These are phyloP conservation scores for Pollicipes pollicipes DNA, from an alignment of 1,140 invertebrate species.

Conservation along the genomic window DNA sequence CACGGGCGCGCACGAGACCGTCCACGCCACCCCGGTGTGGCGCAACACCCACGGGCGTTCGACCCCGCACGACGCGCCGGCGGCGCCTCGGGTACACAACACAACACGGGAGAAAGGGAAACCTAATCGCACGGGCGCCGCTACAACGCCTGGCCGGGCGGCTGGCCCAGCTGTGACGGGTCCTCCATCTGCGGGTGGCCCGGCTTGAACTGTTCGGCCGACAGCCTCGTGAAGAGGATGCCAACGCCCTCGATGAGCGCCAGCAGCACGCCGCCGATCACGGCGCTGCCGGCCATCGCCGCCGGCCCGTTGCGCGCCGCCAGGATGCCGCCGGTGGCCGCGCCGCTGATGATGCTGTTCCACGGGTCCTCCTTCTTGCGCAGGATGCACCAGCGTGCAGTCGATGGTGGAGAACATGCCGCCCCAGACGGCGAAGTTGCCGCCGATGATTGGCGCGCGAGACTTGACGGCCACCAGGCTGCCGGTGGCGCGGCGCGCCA, in stretches of 20 bases:
- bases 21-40: too few relatives aligned
- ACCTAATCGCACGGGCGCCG: too few relatives aligned
- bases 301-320: conserved; percentile 74
- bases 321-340: conserved; percentile 81
- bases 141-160: conserved; percentile 13
- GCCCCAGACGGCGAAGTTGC: conserved; percentile 86
- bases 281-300: conserved; percentile 85
- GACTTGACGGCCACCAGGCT: conserved; percentile 72
- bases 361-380: conserved; percentile 95
- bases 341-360: conserved; percentile 95
- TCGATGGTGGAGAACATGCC: conserved; percentile 95
- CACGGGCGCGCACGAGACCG: too few relatives aligned
- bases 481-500: conserved; percentile 37
- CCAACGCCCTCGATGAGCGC: conserved; percentile 93
- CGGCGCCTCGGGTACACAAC: too few relatives aligned
- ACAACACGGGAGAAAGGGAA: background rate
- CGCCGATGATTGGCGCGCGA: conserved; percentile 75
- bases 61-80: too few relatives aligned
- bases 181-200: conserved; percentile 42
- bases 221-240: conserved; percentile 72
- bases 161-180: conserved; percentile 39
- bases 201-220: conserved; percentile 77
- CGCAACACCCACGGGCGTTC: too few relatives aligned
- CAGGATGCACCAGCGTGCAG: conserved; percentile 80
- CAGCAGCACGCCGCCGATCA: conserved; percentile 83